Conservation (phyloP, 2,888 invertebrate genomes). For the Mythimna albipuncta region DNA sequence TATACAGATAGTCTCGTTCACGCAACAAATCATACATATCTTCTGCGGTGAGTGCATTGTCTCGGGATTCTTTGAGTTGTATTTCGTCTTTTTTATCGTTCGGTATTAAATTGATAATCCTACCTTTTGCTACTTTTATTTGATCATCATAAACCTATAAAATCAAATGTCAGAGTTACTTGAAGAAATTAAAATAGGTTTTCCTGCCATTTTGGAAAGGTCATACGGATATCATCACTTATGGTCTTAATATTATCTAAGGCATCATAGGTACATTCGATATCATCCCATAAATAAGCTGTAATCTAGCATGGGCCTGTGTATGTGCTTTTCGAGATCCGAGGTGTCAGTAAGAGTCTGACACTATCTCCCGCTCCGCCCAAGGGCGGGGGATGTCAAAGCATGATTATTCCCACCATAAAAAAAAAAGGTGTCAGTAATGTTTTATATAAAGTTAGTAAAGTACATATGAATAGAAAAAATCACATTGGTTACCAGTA, state of each 20-base stretch:
- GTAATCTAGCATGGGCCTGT: not conserved
- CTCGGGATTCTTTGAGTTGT: conserved; percentile 22
- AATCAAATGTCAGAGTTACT: not conserved
- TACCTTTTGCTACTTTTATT: conserved; percentile 71
- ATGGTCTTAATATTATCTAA: not conserved
- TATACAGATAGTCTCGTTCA: conserved; percentile 65
- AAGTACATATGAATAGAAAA: no score
- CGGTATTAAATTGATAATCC: conserved; percentile 33
- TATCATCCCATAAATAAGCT: not conserved
- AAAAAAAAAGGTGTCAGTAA: no score
- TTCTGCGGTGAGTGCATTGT: conserved; percentile 60
- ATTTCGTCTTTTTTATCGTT: conserved; percentile 12
- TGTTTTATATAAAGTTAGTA: no score
- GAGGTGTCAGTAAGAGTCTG: no score
- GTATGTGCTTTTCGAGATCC: no score
- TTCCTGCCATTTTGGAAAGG: not conserved
- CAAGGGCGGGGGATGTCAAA: no score
- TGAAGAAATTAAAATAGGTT: no score
- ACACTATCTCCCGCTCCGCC: no score
- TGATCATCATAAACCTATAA: conserved; percentile 68
- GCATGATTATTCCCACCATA: no score
- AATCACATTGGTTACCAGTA: no score
- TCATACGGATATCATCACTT: not conserved
- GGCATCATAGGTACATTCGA: not conserved
- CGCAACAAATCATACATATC: conserved; percentile 68